Evolutionary conservation across 2,113 vertebrate genomes (phyloP).

Genomic region (Ptychochromis oligacanthus): DNA sequence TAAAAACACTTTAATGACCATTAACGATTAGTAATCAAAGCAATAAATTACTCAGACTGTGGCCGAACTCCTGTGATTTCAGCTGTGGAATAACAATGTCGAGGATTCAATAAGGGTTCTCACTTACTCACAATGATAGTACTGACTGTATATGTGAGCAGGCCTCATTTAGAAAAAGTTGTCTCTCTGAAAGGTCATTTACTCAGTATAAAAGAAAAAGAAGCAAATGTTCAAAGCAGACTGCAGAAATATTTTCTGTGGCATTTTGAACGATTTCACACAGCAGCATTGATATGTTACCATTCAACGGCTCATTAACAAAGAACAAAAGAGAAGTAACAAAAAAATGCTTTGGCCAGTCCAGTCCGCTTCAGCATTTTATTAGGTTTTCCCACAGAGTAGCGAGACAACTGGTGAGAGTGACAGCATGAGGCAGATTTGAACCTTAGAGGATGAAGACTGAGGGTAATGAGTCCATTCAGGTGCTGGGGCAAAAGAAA

Average conservation of each 20-base stretch:
- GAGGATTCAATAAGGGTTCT: neutral
- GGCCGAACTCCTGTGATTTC: neutral
- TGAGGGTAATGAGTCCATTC: neutral
- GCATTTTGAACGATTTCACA: conserved; percentile 1
- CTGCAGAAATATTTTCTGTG: neutral
- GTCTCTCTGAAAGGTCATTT: neutral
- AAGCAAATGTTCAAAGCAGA: conserved; percentile 14
- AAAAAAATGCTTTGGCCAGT: conserved; percentile 15
- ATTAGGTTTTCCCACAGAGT: conserved; percentile 57
- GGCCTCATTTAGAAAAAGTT: neutral
- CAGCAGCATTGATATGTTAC: conserved; percentile 19
- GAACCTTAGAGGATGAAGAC: neutral
- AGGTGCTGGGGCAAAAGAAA: neutral
- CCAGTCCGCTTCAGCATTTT: conserved; percentile 20
- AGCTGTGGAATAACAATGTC: neutral
- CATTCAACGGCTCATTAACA: conserved; percentile 31
- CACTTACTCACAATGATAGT: neutral
- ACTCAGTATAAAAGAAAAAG: neutral
- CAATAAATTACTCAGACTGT: neutral
- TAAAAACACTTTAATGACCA: conserved; percentile 9
- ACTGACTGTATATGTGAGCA: neutral
- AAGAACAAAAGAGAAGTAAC: conserved; percentile 33
- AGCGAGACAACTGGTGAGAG: conserved; percentile 8
- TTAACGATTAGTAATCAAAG: neutral
- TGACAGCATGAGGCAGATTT: conserved; percentile 26